These are phyloP conservation scores for Drosophila takahashii DNA, from an alignment of 1,140 invertebrate genomes.

Conservation along the genomic window DNA sequence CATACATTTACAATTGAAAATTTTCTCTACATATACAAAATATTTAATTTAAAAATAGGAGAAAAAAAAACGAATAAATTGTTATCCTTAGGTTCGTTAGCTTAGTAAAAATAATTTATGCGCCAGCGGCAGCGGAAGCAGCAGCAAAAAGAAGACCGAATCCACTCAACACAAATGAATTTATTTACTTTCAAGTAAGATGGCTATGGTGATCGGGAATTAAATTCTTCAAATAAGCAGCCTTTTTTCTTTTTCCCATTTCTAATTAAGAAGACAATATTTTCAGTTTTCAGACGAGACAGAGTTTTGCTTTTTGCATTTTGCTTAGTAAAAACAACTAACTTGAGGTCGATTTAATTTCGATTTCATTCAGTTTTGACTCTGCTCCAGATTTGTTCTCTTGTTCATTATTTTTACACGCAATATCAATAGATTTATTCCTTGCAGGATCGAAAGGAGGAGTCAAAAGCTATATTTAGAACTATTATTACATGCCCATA, in stretches of 20 bases:
- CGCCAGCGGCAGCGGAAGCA: constrained; percentile 7
- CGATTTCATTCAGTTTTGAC: constrained; percentile 2
- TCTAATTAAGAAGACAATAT: constrained; percentile 3
- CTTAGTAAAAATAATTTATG: constrained; percentile 45
- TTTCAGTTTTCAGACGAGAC: constrained; percentile 4
- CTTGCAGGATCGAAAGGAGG: constrained; percentile 12
- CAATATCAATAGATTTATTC: constrained; percentile 18
- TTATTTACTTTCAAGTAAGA: not conserved
- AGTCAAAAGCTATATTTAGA: constrained; percentile 13
- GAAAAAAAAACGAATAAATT: constrained; percentile 31
- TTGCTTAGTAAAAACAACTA: constrained; percentile 2
- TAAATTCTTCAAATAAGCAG: constrained; percentile 11
- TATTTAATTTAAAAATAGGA: constrained; percentile 25
- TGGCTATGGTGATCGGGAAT: constrained; percentile 9
- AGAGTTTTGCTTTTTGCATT: not conserved
- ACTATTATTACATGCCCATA: constrained; percentile 24
- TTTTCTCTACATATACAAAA: constrained; percentile 65
- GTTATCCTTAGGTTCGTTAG: constrained; percentile 59
- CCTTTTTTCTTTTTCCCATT: constrained; percentile 8
- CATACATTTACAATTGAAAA: constrained; percentile 82
- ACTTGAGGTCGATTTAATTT: constrained; percentile 3
- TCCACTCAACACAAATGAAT: constrained; percentile 2
- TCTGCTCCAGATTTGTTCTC: not conserved
- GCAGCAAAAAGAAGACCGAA: constrained; percentile 6
- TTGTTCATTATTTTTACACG: constrained; percentile 8